Conservation (phyloP, 2,888 invertebrate species). For the Drosophila mettleri region DNA sequence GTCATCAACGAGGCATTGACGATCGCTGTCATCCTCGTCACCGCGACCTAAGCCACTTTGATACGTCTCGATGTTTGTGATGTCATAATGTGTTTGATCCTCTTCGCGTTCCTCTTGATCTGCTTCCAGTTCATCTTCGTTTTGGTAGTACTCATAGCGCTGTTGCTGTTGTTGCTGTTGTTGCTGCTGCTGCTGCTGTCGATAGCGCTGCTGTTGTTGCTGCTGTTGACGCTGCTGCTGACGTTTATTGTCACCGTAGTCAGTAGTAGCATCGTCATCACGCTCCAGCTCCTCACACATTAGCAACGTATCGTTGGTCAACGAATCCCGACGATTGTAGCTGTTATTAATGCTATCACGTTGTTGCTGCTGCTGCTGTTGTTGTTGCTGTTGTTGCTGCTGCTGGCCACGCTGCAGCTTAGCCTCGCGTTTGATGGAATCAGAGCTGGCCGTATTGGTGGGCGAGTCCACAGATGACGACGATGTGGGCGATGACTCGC, state of each 20-base stretch:
- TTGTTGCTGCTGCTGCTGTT: slow-evolving; percentile 72
- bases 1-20: slow-evolving; percentile 78
- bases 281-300: slow-evolving; percentile 83
- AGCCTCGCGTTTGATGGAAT: slow-evolving; percentile 80
- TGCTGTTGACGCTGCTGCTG: slow-evolving; percentile 67
- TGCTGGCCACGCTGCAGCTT: slow-evolving; percentile 66
- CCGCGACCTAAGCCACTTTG: slow-evolving; percentile 75
- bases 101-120: slow-evolving; percentile 81
- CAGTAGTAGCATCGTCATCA: slow-evolving; percentile 75
- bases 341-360: slow-evolving; percentile 83
- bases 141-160: slow-evolving; percentile 80
- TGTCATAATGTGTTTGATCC: slow-evolving; percentile 83
- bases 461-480: slow-evolving; percentile 85
- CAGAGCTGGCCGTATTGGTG: slow-evolving; percentile 81
- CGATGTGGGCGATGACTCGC: slow-evolving; percentile 85
- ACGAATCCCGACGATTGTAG: slow-evolving; percentile 83
- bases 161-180: slow-evolving; percentile 68
- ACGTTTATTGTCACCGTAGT: slow-evolving; percentile 63
- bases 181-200: slow-evolving; percentile 45
- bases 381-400: slow-evolving; percentile 36
- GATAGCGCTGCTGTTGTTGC: slow-evolving; percentile 54
- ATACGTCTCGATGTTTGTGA: slow-evolving; percentile 83
- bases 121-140: slow-evolving; percentile 72
- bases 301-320: slow-evolving; percentile 82
- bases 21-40: slow-evolving; percentile 78